Base-by-base conservation (phyloP, 2,888 invertebrate genomes). In the Habrosyne pyritoides region DNA sequence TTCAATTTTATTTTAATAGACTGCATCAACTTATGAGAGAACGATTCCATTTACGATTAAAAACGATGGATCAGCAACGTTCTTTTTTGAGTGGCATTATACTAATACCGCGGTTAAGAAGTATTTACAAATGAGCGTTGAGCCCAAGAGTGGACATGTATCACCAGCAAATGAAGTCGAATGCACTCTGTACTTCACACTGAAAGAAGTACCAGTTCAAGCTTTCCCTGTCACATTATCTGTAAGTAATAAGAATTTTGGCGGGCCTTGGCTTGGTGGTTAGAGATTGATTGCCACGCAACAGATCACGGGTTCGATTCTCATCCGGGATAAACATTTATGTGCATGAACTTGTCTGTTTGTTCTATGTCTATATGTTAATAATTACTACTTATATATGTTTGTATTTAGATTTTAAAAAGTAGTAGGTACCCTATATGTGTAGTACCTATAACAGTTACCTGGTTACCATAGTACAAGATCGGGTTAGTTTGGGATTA, bases 41-140 rank as follows among this genome's bases (percentile, higher is more conserved):
- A 83, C 74, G 14, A 76, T 92, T 62, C 83, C 83, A 7, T 91
- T 92, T 64, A 78, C 64, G 4, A 83, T 92, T 64, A 87, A 78
- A 56, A 92, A 92, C 57, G 81, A 90, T 36, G 92, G 92, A 0
- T 91, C 92, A 0, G 87, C 90, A 6, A 86, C 90, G 1, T 91
- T 92, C 65, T 84, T 84, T 66, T 92, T 80, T 59, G 86, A 91
- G 42, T 92, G 92, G 92, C 69, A 73, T 22, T 91, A 88, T 69
- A 79, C 75, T 10, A 64, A 59, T 2, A 71, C 72, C 21, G 52
- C 67, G 0, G 89, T 91, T 2, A 89, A 86, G 67, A 91, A 91
- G 63, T 91, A 86, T 61, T 65, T 92, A 57, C 78, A 82, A 58
- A 68, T 91, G 21, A 64, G 62, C 47, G 77, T 92, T 14, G 90